These are phyloP conservation scores for Isaurus tuberculatus DNA, from an alignment of 92 coral and sea anemone genomes.

Conservation along the genomic window DNA sequence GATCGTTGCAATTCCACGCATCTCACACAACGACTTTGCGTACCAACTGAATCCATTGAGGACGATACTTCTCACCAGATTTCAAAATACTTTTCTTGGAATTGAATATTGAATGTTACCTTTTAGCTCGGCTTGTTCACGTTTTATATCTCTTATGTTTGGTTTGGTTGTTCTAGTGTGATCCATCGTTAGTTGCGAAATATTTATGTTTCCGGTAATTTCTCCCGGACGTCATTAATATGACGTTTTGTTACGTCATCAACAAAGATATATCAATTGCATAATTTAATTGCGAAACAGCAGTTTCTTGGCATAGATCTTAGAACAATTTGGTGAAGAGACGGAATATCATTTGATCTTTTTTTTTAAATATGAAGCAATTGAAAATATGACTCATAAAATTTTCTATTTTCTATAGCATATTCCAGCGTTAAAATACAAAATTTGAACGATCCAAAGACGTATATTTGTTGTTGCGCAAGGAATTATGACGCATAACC, in stretches of 20 bases:
- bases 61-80: not conserved
- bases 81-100: not conserved
- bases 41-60: conserved; percentile 34
- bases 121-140: not conserved
- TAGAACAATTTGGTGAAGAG: not conserved
- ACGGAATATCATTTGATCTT: not conserved
- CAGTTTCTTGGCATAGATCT: not conserved
- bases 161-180: not conserved
- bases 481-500: not conserved
- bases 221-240: not conserved
- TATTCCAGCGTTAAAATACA: not conserved
- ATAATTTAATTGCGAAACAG: not conserved
- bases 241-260: conserved; percentile 9
- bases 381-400: too few species aligned
- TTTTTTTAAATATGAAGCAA: too few species aligned
- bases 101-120: not conserved
- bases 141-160: not conserved
- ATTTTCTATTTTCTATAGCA: not conserved
- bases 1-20: conserved; percentile 66
- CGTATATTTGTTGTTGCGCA: not conserved
- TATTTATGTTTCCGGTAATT: not conserved
- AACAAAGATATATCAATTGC: not conserved
- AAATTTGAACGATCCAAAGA: too few species aligned
- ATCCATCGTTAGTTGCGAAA: not conserved
- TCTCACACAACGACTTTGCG: conserved; percentile 62